A percentile compares a stretch with the other conserved stretches of the same genome.
Evolutionary conservation across 1,140 invertebrate species (phyloP).

Genomic region (Saccostrea glomerata): DNA sequence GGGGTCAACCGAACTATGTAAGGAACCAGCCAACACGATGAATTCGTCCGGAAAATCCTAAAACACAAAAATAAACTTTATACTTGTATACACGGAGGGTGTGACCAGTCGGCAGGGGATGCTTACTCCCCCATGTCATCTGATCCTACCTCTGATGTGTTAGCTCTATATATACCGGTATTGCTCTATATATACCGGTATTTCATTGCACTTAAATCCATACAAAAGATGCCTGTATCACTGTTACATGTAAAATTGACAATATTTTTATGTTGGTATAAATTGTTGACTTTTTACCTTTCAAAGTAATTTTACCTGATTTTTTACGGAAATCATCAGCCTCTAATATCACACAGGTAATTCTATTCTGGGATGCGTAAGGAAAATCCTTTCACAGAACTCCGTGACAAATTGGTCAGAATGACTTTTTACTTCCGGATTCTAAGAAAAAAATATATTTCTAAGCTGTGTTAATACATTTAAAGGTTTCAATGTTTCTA

Average conservation of each 20-base stretch:
- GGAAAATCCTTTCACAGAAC: constrained; percentile 34
- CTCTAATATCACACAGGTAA: constrained; percentile 26
- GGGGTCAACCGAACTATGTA: neutral
- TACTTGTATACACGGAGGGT: neutral
- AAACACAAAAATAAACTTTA: neutral
- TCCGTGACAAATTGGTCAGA: constrained; percentile 38
- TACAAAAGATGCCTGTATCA: too few relatives aligned
- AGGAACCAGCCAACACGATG: neutral
- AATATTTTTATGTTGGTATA: too few relatives aligned
- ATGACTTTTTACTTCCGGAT: constrained; percentile 1
- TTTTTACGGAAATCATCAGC: neutral
- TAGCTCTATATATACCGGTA: too few relatives aligned
- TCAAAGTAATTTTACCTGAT: neutral
- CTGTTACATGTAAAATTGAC: too few relatives aligned
- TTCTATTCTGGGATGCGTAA: constrained; percentile 40
- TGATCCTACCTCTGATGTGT: too few relatives aligned
- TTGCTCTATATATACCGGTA: too few relatives aligned
- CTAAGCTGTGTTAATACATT: too few relatives aligned
- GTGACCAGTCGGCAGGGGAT: too few relatives aligned
- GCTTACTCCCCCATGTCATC: too few relatives aligned
- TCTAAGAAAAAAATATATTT: neutral
- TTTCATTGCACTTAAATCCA: too few relatives aligned
- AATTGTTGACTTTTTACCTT: neutral
- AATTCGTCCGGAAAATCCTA: neutral
- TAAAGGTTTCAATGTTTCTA: too few relatives aligned